Evolutionary conservation across 2,888 invertebrate genomes (phyloP), one percentile per base, ranked within the genome.

Genomic region (Drosophila melanosoma): DNA sequence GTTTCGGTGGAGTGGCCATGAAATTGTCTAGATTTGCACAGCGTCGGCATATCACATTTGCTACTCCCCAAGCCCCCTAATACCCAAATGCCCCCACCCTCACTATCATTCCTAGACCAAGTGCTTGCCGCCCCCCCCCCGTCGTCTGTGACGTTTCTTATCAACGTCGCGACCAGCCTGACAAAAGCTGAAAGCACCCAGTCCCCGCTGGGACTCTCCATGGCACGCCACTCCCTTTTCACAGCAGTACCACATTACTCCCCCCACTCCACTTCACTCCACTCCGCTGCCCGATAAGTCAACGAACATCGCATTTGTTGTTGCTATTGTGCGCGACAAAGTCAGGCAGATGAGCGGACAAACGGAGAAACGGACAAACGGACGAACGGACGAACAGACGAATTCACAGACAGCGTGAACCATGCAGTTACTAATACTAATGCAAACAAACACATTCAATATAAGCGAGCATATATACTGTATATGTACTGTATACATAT

Each of bases 1-100:
- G 57, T 57, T 57, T 42, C 42, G 57, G 57, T 53, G 38, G 63
- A 36, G 49, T 56, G 63, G 32, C 54, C 61, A 54, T 63, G 63
- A 54, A 53, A 78, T 76, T 76, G 77, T 69, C 76, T 76, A 76
- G 76, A 78, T 81, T 54, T 63, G 40, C 42, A 54, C 62, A 40
- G 36, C 26, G 38, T 38, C 38, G 35, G 36, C 54, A 54, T 36
- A 36, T 54, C 54, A 17, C 26, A 11, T 29, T 56, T 35, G 15
- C 10, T 33, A n/a, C 51, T n/a, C 51, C 32, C 51, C 49, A 49
- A 15, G 20, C 17, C 15, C 15, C 15, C n/a, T 5, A 15, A 4
- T 20, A 10, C 20, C 20, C n/a, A n/a, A 17, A 10, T 36, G 7
- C 7, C 12, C 12, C 20, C 42, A 2, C 17, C 17, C 12, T 2